These are phyloP conservation scores for Pipistrellus nathusii DNA, from an alignment of 2,797 vertebrate genomes.

Conservation along the genomic window DNA sequence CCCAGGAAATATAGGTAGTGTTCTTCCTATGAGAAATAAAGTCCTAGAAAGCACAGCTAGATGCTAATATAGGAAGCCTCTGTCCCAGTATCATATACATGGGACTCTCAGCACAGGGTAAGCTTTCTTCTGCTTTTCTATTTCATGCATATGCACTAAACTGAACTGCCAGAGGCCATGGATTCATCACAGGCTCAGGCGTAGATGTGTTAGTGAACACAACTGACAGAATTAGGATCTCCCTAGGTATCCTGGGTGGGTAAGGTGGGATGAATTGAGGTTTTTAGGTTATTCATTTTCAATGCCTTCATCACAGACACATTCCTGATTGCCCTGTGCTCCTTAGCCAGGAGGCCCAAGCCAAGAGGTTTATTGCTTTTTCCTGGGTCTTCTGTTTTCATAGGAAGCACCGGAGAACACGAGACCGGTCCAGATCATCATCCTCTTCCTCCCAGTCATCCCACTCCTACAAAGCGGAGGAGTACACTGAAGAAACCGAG, in stretches of 20 bases:
- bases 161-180: background rate
- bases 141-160: background rate
- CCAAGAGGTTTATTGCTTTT: background rate
- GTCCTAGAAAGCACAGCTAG: background rate
- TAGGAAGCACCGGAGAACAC: conserved; percentile 94
- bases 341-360: background rate
- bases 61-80: background rate
- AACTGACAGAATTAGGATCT: background rate
- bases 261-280: background rate
- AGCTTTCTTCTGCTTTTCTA: background rate
- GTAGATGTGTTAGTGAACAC: background rate
- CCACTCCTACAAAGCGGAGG: conserved; percentile 91
- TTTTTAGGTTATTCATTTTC: background rate
- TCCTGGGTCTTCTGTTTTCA: background rate
- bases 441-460: conserved; percentile 95
- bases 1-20: background rate
- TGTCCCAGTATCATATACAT: background rate
- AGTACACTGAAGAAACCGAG: conserved; percentile 88
- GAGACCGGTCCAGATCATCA: conserved; percentile 95
- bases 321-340: background rate
- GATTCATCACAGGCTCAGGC: background rate
- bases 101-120: background rate
- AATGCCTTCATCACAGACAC: background rate
- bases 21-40: background rate
- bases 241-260: background rate